Conservation (phyloP, 2,888 invertebrate species). For the Noctua janthe region DNA sequence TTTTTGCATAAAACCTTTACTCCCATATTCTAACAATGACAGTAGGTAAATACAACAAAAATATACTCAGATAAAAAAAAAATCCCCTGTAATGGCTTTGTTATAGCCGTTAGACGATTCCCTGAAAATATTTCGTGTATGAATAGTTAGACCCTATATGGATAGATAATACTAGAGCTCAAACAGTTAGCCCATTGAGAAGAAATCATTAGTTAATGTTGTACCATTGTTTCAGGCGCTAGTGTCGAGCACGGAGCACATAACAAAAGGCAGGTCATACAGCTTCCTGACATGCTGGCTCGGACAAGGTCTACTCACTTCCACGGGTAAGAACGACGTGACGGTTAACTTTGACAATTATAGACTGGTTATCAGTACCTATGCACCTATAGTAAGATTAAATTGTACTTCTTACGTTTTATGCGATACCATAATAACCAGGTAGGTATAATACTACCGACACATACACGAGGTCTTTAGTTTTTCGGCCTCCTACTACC, state of each 20-base stretch:
- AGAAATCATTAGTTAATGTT: neutral
- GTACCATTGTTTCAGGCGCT: conserved; percentile 82
- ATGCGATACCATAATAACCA: neutral
- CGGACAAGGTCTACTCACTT: conserved; percentile 90
- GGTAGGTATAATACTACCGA: neutral
- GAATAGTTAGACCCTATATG: no score
- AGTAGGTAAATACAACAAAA: no score
- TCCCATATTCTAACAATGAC: no score
- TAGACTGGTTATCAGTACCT: neutral
- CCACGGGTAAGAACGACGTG: conserved; percentile 76
- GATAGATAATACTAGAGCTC: neutral
- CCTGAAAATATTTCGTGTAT: no score
- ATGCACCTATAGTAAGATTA: neutral
- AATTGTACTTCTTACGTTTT: neutral
- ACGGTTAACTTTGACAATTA: neutral
- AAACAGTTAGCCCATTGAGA: neutral
- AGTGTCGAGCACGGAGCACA: conserved; percentile 84
- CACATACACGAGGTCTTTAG: neutral
- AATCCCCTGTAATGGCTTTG: no score
- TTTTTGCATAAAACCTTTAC: no score
- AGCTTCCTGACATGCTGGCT: conserved; percentile 86
- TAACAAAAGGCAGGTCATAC: conserved; percentile 90
- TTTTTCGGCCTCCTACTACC: neutral
- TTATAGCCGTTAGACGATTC: no score
- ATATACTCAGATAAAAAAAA: no score